phyloP scores from a whole-genome alignment of 2,888 invertebrate genomes.

The Candidula unifasciata region DNA sequence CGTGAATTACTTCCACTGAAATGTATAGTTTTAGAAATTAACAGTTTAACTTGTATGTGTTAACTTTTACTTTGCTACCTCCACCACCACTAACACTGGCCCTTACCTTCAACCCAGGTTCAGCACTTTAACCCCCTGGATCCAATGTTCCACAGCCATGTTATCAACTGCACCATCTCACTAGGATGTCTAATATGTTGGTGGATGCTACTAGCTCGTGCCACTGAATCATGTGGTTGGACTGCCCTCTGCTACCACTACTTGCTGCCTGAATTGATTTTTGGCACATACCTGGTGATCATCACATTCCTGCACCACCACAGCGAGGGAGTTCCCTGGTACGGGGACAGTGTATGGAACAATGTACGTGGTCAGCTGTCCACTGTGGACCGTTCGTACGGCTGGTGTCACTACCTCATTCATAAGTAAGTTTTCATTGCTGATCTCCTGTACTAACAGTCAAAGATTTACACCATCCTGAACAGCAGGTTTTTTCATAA shows the following conservation, averaged over 20 bases:
- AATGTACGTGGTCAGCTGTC: conserved; percentile 75
- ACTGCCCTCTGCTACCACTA: conserved; percentile 65
- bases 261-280: conserved; percentile 68
- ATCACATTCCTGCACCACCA: conserved; percentile 76
- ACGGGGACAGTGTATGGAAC: conserved; percentile 70
- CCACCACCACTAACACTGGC: background rate
- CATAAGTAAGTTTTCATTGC: conserved; percentile 62
- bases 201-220: conserved; percentile 61
- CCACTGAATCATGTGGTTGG: conserved; percentile 59
- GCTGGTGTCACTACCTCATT: conserved; percentile 72
- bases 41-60: background rate
- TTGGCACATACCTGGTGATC: conserved; percentile 71
- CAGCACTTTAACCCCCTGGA: conserved; percentile 54
- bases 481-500: too few species aligned
- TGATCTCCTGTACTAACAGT: background rate
- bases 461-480: too few species aligned
- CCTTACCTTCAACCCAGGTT: conserved; percentile 29
- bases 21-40: background rate
- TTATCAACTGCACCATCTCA: conserved; percentile 61
- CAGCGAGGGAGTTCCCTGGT: conserved; percentile 74
- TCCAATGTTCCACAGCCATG: conserved; percentile 64
- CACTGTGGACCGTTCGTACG: conserved; percentile 74
- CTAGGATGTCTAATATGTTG: conserved; percentile 60
- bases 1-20: too few species aligned
- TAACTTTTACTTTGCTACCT: background rate